phyloP scores from a whole-genome alignment of 2,888 invertebrate species.

The Hoplodrina blanda region DNA sequence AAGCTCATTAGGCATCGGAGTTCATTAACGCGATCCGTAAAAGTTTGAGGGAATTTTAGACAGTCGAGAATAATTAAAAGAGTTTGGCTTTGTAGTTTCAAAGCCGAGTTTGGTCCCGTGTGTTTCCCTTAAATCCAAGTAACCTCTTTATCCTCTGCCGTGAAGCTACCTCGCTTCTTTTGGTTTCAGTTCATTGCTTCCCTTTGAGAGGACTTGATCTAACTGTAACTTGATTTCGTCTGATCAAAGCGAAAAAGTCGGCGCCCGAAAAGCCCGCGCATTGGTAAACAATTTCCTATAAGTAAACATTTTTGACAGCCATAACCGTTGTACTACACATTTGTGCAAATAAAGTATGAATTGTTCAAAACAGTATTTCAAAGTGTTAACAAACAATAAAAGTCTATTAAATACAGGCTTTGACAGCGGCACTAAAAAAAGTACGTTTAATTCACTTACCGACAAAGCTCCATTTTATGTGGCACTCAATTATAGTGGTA shows the following conservation, averaged over 20 bases:
- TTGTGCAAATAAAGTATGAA: constrained; percentile 1
- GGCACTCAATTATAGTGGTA: constrained; percentile 57
- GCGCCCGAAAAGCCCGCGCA: constrained; percentile 22
- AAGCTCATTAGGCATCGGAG: constrained; percentile 73
- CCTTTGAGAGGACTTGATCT: constrained; percentile 65
- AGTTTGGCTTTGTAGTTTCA: constrained; percentile 74
- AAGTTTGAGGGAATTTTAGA: constrained; percentile 71
- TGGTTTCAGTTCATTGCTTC: constrained; percentile 64
- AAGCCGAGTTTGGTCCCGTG: constrained; percentile 71
- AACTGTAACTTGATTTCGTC: constrained; percentile 64
- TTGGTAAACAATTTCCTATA: constrained; percentile 34
- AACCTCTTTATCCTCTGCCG: constrained; percentile 68
- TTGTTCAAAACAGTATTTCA: constrained; percentile 27
- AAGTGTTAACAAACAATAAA: constrained; percentile 46
- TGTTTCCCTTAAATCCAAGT: constrained; percentile 63
- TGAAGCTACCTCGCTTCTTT: constrained; percentile 60
- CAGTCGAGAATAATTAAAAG: constrained; percentile 79
- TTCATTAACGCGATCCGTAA: constrained; percentile 73
- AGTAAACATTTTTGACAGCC: constrained; percentile 19
- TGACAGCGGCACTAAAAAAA: constrained; percentile 43
- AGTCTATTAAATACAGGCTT: constrained; percentile 44
- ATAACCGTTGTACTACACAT: constrained; percentile 5
- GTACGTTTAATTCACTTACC: constrained; percentile 46
- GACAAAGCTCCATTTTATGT: constrained; percentile 53
- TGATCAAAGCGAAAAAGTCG: constrained; percentile 57